Evolutionary conservation across 2,113 vertebrate genomes (phyloP).

Genomic region (Lathamus discolor): DNA sequence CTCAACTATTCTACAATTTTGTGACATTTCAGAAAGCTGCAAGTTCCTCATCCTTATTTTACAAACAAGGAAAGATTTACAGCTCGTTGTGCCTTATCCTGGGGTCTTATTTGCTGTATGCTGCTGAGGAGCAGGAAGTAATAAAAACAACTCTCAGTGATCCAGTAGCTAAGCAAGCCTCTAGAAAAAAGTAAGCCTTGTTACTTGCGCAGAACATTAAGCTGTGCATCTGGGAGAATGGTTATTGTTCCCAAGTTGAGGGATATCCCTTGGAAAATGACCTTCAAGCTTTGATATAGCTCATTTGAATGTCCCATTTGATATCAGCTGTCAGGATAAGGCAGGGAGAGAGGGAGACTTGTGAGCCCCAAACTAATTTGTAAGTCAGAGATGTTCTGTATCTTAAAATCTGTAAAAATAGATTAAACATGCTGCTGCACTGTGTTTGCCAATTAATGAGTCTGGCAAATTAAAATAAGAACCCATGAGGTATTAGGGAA

Average conservation of each 20-base stretch:
- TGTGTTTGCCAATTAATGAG: constrained; percentile 27
- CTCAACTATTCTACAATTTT: neutral
- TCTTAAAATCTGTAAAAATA: constrained; percentile 54
- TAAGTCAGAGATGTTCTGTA: constrained; percentile 40
- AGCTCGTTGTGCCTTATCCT: neutral
- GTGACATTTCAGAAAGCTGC: neutral
- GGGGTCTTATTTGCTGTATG: neutral
- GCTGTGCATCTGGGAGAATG: neutral
- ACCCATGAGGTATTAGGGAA: constrained; percentile 25
- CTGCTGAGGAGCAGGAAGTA: neutral
- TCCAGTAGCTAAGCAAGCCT: neutral
- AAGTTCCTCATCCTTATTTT: neutral
- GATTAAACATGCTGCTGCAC: constrained; percentile 22
- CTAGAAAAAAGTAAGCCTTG: neutral
- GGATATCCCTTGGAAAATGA: neutral
- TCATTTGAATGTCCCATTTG: neutral
- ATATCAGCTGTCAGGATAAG: constrained; percentile 18
- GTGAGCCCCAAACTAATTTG: constrained; percentile 25
- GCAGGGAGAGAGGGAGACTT: neutral
- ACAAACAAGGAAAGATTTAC: neutral
- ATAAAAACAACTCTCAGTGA: neutral
- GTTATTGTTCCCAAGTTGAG: neutral
- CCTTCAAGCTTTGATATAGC: neutral
- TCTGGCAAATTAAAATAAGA: constrained; percentile 46
- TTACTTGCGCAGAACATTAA: neutral